Conservation (phyloP, 2,888 invertebrate genomes). For the Noctuana brunneofusca region DNA sequence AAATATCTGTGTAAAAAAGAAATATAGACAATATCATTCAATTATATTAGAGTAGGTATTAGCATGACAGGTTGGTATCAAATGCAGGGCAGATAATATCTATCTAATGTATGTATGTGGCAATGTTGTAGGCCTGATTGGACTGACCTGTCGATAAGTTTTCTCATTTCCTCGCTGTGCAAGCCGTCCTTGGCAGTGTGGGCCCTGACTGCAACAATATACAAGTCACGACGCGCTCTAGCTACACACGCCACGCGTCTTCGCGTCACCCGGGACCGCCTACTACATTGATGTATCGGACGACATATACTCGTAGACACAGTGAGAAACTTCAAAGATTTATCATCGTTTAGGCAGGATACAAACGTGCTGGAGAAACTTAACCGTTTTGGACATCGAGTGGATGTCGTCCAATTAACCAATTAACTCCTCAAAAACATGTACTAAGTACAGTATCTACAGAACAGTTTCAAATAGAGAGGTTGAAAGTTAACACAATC, state of each 20-base stretch:
- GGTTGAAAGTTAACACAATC: conserved; percentile 72
- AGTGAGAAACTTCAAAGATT: neutral
- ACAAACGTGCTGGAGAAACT: neutral
- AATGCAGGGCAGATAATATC: conserved; percentile 24
- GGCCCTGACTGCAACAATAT: conserved; percentile 85
- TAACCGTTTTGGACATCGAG: neutral
- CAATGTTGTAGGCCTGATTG: conserved; percentile 50
- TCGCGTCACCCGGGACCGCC: conserved; percentile 62
- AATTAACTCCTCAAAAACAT: conserved; percentile 51
- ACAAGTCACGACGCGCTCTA: conserved; percentile 80
- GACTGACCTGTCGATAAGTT: conserved; percentile 98
- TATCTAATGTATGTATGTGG: conserved; percentile 34
- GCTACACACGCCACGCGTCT: conserved; percentile 71
- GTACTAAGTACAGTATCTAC: conserved; percentile 69
- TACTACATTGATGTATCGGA: conserved; percentile 57
- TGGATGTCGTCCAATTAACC: conserved; percentile 22
- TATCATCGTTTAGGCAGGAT: neutral
- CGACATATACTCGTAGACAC: conserved; percentile 50
- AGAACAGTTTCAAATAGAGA: conserved; percentile 63
- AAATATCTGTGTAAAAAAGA: conserved; percentile 1
- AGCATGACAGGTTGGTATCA: conserved; percentile 8
- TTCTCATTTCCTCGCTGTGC: conserved; percentile 98
- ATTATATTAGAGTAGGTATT: conserved; percentile 16
- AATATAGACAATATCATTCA: conserved; percentile 10
- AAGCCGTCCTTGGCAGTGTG: conserved; percentile 93